phyloP scores from a whole-genome alignment of 2,888 invertebrate species.

The Azorinus chamasolen region DNA sequence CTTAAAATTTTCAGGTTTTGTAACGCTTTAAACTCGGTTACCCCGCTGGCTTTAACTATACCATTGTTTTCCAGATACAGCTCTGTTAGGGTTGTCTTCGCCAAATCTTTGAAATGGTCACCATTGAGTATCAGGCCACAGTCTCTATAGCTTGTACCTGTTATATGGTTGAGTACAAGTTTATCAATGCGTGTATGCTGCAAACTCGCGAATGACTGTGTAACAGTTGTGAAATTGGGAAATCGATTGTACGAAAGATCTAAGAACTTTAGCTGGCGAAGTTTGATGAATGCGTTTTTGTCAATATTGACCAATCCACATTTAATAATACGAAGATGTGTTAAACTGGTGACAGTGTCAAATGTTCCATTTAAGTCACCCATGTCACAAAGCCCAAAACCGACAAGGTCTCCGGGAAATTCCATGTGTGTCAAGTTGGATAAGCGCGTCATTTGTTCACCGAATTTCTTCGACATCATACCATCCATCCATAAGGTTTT shows the following conservation, averaged over 20 bases:
- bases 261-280: constrained; percentile 15
- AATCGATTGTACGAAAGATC: constrained; percentile 34
- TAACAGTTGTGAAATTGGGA: constrained; percentile 4
- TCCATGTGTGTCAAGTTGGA: constrained; percentile 12
- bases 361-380: constrained; percentile 7
- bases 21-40: constrained; percentile 8
- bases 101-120: constrained; percentile 2
- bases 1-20: constrained; percentile 15
- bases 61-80: constrained; percentile 36
- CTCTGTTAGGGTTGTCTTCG: constrained; percentile 16
- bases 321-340: constrained; percentile 10
- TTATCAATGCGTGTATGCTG: constrained; percentile 7
- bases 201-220: constrained; percentile 2
- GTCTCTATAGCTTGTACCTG: not conserved
- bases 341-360: constrained; percentile 12
- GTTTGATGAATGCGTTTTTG: constrained; percentile 13
- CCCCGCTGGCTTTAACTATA: constrained; percentile 5
- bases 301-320: constrained; percentile 23
- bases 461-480: constrained; percentile 25
- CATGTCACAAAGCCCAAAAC: constrained; percentile 19
- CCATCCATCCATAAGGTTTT: constrained; percentile 43
- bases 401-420: constrained; percentile 23
- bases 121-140: constrained; percentile 17
- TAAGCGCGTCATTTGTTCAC: constrained; percentile 22
- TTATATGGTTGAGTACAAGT: constrained; percentile 1